These are phyloP conservation scores for Spialia ferax DNA, from an alignment of 2,888 invertebrate genomes.

Conservation along the genomic window DNA sequence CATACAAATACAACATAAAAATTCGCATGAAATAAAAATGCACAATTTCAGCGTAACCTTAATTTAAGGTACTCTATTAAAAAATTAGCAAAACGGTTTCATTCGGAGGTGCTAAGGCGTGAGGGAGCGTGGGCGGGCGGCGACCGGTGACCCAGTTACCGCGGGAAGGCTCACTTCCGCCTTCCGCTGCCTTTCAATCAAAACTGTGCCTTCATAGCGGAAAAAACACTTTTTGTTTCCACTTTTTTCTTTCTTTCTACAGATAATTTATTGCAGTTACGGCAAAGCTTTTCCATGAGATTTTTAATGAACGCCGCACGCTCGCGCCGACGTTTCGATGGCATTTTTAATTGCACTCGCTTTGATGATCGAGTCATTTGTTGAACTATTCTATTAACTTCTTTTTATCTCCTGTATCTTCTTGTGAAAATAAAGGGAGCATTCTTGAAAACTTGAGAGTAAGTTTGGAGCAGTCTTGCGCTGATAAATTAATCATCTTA, in stretches of 20 bases:
- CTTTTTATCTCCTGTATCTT: not conserved
- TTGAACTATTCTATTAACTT: not conserved
- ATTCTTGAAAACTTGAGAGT: not conserved
- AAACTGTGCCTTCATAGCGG: conserved; percentile 47
- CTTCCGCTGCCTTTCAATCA: conserved; percentile 54
- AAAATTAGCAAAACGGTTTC: conserved; percentile 29
- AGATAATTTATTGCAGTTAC: conserved; percentile 39
- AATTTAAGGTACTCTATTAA: conserved; percentile 10
- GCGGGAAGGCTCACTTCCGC: conserved; percentile 55
- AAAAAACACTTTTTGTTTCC: conserved; percentile 47
- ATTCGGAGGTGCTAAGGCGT: conserved; percentile 31
- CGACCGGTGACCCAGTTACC: conserved; percentile 55
- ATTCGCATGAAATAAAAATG: not conserved
- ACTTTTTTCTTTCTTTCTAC: conserved; percentile 40
- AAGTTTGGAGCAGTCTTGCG: not conserved
- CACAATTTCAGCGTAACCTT: not conserved
- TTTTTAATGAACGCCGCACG: conserved; percentile 38
- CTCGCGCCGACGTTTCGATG: conserved; percentile 28
- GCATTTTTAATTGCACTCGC: conserved; percentile 39
- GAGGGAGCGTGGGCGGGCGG: conserved; percentile 28
- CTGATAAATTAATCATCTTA: not conserved
- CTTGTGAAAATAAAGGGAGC: not conserved
- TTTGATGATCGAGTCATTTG: conserved; percentile 30
- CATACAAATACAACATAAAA: not conserved
- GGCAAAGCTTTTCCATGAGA: conserved; percentile 38